phyloP scores from a whole-genome alignment of 1,140 invertebrate species.

The Dendroctonus ponderosae region DNA sequence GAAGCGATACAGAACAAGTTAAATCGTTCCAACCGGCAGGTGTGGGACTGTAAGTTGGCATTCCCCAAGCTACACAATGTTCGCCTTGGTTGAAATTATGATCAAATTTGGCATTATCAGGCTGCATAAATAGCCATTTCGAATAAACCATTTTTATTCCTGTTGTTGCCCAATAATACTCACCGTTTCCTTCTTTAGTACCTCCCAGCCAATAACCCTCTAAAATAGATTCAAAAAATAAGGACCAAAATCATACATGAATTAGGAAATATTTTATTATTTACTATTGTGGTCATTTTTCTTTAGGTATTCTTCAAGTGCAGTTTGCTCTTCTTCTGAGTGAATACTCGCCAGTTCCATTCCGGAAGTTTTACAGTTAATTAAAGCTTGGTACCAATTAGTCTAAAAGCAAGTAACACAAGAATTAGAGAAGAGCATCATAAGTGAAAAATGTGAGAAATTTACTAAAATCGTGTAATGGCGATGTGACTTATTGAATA shows the following conservation, averaged over 20 bases:
- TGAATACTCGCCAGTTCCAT: slow-evolving; percentile 28
- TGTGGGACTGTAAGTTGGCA: background rate
- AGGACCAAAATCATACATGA: too few species aligned
- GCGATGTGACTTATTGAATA: too few species aligned
- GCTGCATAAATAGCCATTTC: slow-evolving; percentile 13
- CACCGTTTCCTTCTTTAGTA: slow-evolving; percentile 21
- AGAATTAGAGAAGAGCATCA: too few species aligned
- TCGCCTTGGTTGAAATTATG: slow-evolving; percentile 15
- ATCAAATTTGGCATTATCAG: slow-evolving; percentile 10
- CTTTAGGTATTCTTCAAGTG: slow-evolving; percentile 18
- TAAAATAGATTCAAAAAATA: background rate
- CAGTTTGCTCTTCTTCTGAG: slow-evolving; percentile 11
- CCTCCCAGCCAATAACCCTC: slow-evolving; percentile 18
- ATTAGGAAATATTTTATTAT: too few species aligned
- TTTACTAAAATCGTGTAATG: too few species aligned
- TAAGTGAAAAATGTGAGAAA: too few species aligned
- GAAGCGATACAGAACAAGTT: background rate
- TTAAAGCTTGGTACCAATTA: slow-evolving; percentile 31
- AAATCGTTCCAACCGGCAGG: slow-evolving; percentile 25
- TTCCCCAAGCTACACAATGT: slow-evolving; percentile 22
- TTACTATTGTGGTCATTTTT: background rate
- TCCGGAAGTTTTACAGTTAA: slow-evolving; percentile 24
- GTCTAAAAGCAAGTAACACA: slow-evolving; percentile 2
- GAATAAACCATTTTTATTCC: slow-evolving; percentile 11
- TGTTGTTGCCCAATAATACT: slow-evolving; percentile 19